Base-by-base conservation (phyloP, 2,113 vertebrate species). In the Athene cunicularia region DNA sequence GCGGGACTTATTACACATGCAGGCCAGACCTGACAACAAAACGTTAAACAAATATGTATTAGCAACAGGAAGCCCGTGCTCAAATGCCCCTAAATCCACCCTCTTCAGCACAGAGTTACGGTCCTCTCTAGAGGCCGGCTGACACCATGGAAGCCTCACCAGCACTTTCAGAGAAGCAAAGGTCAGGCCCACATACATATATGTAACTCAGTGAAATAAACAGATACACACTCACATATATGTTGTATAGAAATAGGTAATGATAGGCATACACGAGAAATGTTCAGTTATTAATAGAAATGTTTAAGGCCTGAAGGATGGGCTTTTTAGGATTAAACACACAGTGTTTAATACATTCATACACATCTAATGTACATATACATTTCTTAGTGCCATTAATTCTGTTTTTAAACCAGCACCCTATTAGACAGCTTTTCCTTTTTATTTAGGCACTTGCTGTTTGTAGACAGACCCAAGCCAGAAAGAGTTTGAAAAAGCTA, bases 161-260 rank as follows among this genome's bases (percentile, higher is more conserved):
- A 6, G 62, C 37, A 1, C 14, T 24, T 17, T 1, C 1, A 20
- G 35, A 26, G 7, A 17, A 43, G 2, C 41, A 0, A 7, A n/a
- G 47, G 12, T 3, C 2, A 0, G 12, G 20, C 19, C 28, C 13
- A 3, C 4, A 0, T 16, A 2, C 4, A 2, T 49, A 2, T 2
- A 13, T 2, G 24, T 5, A 53, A n/a, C 4, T 5, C 45, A 11
- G 24, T 1, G 16, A 23, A 15, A 50, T 5, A 21, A 49, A 18
- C 45, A 47, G 81, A 6, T 3, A 17, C 21, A 19, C 4, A 1
- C 19, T 9, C 11, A 5, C 5, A 1, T 5, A 3, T 3, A 22
- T 18, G 43, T 32, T 55, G 17, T 3, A 55, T 0, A 41, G 39
- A 70, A 50, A 62, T 0, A 41, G 28, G 35, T 19, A 24, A 43